Evolutionary conservation across 2,888 invertebrate species (phyloP).

Genomic region (Mamestra brassicae): DNA sequence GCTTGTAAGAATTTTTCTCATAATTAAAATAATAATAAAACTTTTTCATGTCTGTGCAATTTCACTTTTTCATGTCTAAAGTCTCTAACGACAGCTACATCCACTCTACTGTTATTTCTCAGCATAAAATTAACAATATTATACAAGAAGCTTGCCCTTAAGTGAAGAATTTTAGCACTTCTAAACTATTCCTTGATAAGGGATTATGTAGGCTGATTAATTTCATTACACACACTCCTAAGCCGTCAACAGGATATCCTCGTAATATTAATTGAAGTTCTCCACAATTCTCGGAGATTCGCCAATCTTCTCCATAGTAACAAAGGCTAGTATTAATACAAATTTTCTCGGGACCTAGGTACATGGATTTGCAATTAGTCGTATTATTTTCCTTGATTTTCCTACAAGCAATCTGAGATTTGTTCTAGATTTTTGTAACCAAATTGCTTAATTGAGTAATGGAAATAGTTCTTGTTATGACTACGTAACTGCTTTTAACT

Average conservation of each 20-base stretch:
- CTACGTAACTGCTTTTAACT: neutral
- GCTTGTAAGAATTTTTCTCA: too few species aligned
- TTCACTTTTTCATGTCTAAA: neutral
- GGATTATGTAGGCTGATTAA: slow-evolving; percentile 57
- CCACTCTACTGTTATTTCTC: neutral
- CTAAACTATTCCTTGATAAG: slow-evolving; percentile 63
- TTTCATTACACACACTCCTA: slow-evolving; percentile 50
- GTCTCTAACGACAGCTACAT: neutral
- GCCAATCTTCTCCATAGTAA: neutral
- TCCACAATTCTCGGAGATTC: slow-evolving; percentile 26
- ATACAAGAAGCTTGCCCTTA: slow-evolving; percentile 35
- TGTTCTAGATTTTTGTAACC: neutral
- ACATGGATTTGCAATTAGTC: slow-evolving; percentile 25
- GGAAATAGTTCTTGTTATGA: neutral
- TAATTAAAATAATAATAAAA: too few species aligned
- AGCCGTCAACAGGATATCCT: slow-evolving; percentile 43
- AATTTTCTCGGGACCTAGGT: slow-evolving; percentile 6
- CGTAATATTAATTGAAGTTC: slow-evolving; percentile 61
- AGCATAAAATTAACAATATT: neutral
- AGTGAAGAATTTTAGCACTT: slow-evolving; percentile 54
- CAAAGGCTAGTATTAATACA: neutral
- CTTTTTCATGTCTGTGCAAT: too few species aligned
- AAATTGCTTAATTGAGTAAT: neutral
- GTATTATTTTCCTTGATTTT: neutral
- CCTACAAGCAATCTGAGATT: slow-evolving; percentile 1